Evolutionary conservation across 1,140 invertebrate genomes (phyloP), one percentile per base, ranked within the genome.

Genomic region (Conus ventricosus): DNA sequence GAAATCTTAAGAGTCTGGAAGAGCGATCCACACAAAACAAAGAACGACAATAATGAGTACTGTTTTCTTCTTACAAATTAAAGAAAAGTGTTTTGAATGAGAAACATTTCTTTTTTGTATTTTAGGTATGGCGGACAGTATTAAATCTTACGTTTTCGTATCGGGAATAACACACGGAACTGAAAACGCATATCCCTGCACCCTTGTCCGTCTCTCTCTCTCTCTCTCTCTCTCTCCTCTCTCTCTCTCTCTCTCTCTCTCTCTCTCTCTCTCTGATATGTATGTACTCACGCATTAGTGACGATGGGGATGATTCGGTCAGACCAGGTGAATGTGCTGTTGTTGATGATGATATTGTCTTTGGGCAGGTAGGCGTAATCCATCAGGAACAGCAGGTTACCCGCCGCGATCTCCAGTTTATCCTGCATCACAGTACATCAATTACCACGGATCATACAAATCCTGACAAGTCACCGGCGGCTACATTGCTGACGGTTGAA

Each of bases 241-340:
- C 60, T 63, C 60, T 63, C 60, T 63, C 60, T 71, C 67, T 71
- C 20, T 23, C 20, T 71, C 67, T 71, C 20, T 23, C 20, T 71
- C 67, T 71, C 20, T 71, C 57, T 60, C 8, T 60, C 57, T 8
- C 57, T 60, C 1, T 75, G 67, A 25, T 23, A 20, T 39, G 39
- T 39, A 4, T 20, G 13, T 53, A 93, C 97, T 96, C 91, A 96
- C 96, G 80, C 98, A 95, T 90, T 95, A 91, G 98, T 97, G 90
- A 99, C 97, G 5, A 98, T 97, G n/a, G 96, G 96, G 91, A 98
- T 97, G 96, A 99, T 97, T 89, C 98, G 97, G 81, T 97, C 97
- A 0, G 98, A 97, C 97, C 98, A 98, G 20, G 97, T 96, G 93
- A 99, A 97, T 15, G 98, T 97, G 88, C 97, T 96, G 17, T 96